Conservation (phyloP, 1,140 invertebrate species). For the Drosophila ohnishii region DNA sequence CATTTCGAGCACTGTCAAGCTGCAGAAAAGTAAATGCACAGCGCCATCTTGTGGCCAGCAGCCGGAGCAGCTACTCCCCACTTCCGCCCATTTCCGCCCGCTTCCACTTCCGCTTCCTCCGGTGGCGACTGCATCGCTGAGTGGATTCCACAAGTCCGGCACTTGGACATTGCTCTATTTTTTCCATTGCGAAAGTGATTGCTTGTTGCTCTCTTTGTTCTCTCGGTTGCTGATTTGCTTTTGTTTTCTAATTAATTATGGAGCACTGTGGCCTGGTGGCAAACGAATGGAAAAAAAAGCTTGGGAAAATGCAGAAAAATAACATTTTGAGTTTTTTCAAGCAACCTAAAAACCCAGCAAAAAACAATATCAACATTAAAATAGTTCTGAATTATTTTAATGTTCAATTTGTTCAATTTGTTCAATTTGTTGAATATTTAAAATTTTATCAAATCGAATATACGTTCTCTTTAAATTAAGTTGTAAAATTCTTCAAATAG, state of each 20-base stretch:
- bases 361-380: not conserved
- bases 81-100: constrained; percentile 4
- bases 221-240: constrained; percentile 25
- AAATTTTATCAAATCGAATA: not conserved
- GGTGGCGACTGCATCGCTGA: constrained; percentile 38
- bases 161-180: constrained; percentile 55
- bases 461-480: not conserved
- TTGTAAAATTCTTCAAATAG: too few species aligned
- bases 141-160: constrained; percentile 48
- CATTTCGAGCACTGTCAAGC: constrained; percentile 62
- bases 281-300: not conserved
- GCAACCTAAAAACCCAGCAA: too few species aligned
- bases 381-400: not conserved
- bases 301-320: not conserved
- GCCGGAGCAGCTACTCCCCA: constrained; percentile 9
- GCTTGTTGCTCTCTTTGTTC: constrained; percentile 46
- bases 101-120: constrained; percentile 27
- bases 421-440: not conserved
- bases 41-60: constrained; percentile 50
- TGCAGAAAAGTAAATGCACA: constrained; percentile 57
- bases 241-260: constrained; percentile 71
- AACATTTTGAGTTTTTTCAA: not conserved
- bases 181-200: constrained; percentile 47
- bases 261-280: constrained; percentile 20
- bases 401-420: not conserved